A percentile compares a stretch with the other conserved stretches of the same genome.
Conservation (phyloP, 1,140 invertebrate species). For the Lucilia cuprina region DNA sequence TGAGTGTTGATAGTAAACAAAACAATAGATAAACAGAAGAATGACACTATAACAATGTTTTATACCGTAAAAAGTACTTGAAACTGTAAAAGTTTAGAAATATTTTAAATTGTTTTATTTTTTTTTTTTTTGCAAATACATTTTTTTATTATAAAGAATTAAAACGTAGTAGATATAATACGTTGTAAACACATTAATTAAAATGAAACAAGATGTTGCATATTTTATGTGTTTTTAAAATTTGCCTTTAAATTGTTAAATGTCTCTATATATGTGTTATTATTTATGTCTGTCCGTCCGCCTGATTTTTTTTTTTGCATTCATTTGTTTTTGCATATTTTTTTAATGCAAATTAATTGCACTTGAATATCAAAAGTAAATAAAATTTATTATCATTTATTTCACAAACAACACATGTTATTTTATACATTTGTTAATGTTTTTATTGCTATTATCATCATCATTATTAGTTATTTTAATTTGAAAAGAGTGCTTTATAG, state of each 20-base stretch:
- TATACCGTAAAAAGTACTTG: too few relatives aligned
- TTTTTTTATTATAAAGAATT: neutral
- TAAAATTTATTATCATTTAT: neutral
- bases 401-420: neutral
- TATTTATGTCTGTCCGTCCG: neutral
- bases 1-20: too few relatives aligned
- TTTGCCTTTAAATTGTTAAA: neutral
- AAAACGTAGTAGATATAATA: neutral
- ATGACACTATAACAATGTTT: too few relatives aligned
- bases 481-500: too few relatives aligned
- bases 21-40: too few relatives aligned
- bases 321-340: neutral
- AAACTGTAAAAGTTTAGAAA: neutral
- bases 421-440: neutral
- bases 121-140: neutral
- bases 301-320: neutral
- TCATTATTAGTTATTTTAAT: too few relatives aligned
- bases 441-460: too few relatives aligned
- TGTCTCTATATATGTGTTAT: too few relatives aligned
- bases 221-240: neutral
- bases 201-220: neutral
- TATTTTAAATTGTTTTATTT: neutral
- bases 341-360: neutral
- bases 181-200: neutral
- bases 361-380: neutral